Evolutionary conservation across 92 coral and sea anemone species (phyloP).

Genomic region (Hydrozoanthus gracilis): DNA sequence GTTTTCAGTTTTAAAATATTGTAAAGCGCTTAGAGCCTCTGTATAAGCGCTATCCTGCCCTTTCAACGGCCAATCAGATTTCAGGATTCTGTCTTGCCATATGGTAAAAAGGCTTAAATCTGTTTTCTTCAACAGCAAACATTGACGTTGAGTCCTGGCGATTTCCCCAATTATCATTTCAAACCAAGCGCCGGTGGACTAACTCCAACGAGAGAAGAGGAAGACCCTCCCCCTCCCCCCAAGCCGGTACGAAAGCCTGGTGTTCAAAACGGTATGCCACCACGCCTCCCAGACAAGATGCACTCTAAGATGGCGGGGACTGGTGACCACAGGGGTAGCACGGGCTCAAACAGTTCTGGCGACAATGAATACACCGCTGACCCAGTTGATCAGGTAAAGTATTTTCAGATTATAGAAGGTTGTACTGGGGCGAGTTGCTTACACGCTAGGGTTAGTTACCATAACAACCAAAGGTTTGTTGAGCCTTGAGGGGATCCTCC

Average conservation of each 20-base stretch:
- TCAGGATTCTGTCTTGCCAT: not conserved
- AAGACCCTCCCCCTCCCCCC: constrained; percentile 48
- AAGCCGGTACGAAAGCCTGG: constrained; percentile 22
- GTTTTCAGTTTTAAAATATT: too few species aligned
- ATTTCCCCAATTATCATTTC: constrained; percentile 30
- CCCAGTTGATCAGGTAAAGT: constrained; percentile 31
- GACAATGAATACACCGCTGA: constrained; percentile 35
- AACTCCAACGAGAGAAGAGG: constrained; percentile 32
- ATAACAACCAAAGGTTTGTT: too few species aligned
- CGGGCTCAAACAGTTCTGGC: constrained; percentile 78
- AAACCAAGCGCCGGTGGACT: constrained; percentile 9
- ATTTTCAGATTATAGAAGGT: not conserved
- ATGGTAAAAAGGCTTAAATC: not conserved
- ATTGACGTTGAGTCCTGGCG: constrained; percentile 35
- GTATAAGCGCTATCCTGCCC: too few species aligned
- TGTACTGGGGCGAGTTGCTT: too few species aligned
- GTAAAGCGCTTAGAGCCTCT: too few species aligned
- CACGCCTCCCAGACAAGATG: constrained; percentile 75
- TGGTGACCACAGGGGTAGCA: constrained; percentile 69
- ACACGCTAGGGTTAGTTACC: too few species aligned
- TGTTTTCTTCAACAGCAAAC: constrained; percentile 21
- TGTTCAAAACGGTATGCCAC: constrained; percentile 52
- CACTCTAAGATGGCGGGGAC: constrained; percentile 51
- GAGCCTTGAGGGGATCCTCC: not conserved
- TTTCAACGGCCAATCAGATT: too few species aligned